Evolutionary conservation across 2,888 invertebrate species (phyloP), one percentile per base, ranked within the genome.

Genomic region (Diarsia rubi): DNA sequence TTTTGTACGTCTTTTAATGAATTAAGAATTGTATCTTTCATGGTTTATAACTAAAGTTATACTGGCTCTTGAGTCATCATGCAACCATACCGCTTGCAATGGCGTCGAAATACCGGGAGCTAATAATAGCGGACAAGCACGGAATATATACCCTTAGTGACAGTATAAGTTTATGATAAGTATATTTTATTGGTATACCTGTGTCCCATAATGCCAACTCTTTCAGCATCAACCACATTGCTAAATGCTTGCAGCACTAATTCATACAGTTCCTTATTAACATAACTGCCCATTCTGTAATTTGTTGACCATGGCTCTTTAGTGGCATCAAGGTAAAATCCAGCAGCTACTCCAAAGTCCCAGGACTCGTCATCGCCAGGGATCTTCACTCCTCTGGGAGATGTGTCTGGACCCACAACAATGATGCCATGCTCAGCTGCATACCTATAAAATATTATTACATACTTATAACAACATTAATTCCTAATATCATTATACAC

Each of bases 281-380:
- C 96, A 89, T 99, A 99, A 81, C 98, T 98, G 90, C 97, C 99
- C 99, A 99, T 99, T 88, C 98, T 97, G 92, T 99, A 99, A 96
- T 99, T 97, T 47, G 97, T 97, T 52, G 98, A 97, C 99, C 99
- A 99, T 27, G 99, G 99, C n/a, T 98, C 98, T 87, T 98, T 97
- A 0, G 98, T 98, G 9, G 99, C 99, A 96, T 99, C 98, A 2
- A 99, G 96, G 93, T 99, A 99, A 94, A 99, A 99, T 0, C 99
- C 99, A 80, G 99, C 99, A 11, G 98, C 98, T 16, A 98, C 98
- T 45, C 99, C 99, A 95, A 99, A 99, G 94, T 99, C 99, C 97
- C 98, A 99, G 27, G 97, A 97, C 52, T 99, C 99, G 91, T 98
- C 98, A 95, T 99, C 99, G 0, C 99, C 99, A 24, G 98, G 98